Conservation (phyloP, 1,140 invertebrate species). For the Euwallacea fornicatus region DNA sequence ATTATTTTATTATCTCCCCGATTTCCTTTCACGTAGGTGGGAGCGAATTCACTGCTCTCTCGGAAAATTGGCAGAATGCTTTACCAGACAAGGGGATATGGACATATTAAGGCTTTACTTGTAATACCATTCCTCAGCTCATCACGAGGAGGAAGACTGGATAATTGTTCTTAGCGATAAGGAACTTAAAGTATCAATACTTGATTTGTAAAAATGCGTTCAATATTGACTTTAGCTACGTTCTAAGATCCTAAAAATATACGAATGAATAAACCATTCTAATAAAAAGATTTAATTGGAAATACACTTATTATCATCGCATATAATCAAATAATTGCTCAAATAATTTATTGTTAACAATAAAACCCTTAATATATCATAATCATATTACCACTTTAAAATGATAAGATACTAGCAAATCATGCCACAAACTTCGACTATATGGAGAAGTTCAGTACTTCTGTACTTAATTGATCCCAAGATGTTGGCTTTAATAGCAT, state of each 20-base stretch:
- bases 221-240: no score
- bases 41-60: conserved; percentile 58
- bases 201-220: no score
- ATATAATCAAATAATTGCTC: neutral
- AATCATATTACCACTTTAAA: neutral
- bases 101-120: conserved; percentile 52
- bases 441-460: neutral
- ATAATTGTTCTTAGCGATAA: conserved; percentile 42
- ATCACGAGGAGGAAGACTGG: conserved; percentile 51
- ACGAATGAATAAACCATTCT: no score
- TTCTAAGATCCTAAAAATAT: no score
- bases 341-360: neutral
- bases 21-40: conserved; percentile 60
- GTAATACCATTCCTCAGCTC: conserved; percentile 49
- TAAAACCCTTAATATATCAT: no score
- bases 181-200: conserved; percentile 1
- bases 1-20: neutral
- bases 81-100: conserved; percentile 41
- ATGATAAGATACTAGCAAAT: neutral
- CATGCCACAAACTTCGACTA: neutral
- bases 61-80: conserved; percentile 44
- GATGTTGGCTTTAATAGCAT: neutral
- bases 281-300: no score
- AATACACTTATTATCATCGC: neutral
- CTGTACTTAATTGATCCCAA: neutral